phyloP scores from a whole-genome alignment of 2,888 invertebrate species.

The Blera fallax region DNA sequence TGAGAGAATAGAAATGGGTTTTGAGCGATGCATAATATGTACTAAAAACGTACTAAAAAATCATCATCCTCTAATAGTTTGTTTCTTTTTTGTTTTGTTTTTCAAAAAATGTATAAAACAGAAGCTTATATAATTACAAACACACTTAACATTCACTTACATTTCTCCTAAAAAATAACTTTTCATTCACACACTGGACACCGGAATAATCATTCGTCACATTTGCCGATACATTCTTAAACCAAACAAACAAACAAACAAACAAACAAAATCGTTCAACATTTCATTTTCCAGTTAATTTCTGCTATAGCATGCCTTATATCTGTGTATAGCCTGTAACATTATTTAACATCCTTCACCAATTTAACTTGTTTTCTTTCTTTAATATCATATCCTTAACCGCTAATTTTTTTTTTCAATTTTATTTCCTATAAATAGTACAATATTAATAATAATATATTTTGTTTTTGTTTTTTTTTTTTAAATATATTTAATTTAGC shows the following conservation, averaged over 20 bases:
- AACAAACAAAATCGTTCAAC: conserved; percentile 5
- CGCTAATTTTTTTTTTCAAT: conserved; percentile 27
- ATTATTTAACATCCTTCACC: conserved; percentile 54
- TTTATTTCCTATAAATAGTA: conserved; percentile 67
- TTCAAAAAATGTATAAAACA: conserved; percentile 52
- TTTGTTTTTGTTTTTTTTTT: conserved; percentile 39
- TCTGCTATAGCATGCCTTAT: conserved; percentile 38
- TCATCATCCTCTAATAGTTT: conserved; percentile 35
- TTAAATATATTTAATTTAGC: conserved; percentile 63
- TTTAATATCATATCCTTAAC: conserved; percentile 41
- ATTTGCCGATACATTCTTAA: neutral
- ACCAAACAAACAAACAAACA: neutral
- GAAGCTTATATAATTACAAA: conserved; percentile 47
- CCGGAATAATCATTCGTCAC: conserved; percentile 32
- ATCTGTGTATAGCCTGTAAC: conserved; percentile 56
- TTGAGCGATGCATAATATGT: conserved; percentile 56
- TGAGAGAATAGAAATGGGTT: conserved; percentile 34
- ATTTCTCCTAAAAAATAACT: conserved; percentile 50
- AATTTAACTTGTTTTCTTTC: neutral
- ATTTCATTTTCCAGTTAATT: conserved; percentile 12
- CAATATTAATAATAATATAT: conserved; percentile 61
- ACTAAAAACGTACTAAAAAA: conserved; percentile 49
- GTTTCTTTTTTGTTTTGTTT: conserved; percentile 10
- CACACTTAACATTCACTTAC: conserved; percentile 40
- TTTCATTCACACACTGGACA: conserved; percentile 65